phyloP scores from a whole-genome alignment of 2,797 vertebrate genomes.

The Crotalus adamanteus region DNA sequence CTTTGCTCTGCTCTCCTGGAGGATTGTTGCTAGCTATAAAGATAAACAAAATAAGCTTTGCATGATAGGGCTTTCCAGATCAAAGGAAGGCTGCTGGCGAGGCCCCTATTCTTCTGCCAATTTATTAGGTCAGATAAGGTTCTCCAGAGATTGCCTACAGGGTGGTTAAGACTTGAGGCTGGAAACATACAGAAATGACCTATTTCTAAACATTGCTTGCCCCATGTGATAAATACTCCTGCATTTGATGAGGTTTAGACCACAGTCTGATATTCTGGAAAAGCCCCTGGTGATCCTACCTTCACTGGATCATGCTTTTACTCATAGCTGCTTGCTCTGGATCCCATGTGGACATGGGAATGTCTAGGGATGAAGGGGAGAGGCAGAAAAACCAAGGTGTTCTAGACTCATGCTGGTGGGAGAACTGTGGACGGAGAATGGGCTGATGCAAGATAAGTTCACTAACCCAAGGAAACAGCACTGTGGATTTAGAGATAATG shows the following conservation, averaged over 20 bases:
- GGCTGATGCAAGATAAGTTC: neutral
- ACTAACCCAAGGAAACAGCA: neutral
- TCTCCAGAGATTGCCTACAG: neutral
- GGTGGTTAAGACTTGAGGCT: neutral
- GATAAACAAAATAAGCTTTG: conserved; percentile 2
- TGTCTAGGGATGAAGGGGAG: neutral
- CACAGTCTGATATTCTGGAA: neutral
- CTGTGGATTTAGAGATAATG: neutral
- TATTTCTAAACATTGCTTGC: neutral
- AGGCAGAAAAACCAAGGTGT: neutral
- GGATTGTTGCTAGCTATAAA: neutral
- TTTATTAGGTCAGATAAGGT: neutral
- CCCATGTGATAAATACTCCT: neutral
- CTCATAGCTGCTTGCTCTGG: neutral
- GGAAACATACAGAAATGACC: neutral
- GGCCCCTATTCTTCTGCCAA: neutral
- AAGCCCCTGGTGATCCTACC: neutral
- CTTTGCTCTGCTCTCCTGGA: neutral
- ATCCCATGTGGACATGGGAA: neutral
- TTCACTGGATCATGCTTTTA: neutral
- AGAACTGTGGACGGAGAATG: neutral
- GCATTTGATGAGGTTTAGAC: neutral
- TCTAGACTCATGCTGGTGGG: neutral
- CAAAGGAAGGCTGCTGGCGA: conserved; percentile 6
- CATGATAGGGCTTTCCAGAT: neutral